phyloP scores from a whole-genome alignment of 1,140 invertebrate genomes.

The Cyrtorhinus lividipennis region DNA sequence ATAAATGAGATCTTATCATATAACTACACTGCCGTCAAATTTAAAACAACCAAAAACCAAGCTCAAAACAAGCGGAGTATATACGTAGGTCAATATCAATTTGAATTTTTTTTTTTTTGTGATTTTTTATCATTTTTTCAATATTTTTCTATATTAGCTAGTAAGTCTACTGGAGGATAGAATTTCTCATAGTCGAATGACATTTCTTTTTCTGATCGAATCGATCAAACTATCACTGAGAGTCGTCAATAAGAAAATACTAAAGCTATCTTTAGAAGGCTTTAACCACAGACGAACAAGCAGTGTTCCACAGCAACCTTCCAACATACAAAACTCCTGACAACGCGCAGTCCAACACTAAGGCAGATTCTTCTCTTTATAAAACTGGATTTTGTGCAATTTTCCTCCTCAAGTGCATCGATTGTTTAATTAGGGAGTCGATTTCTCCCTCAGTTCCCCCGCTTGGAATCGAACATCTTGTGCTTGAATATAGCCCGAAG shows the following conservation, averaged over 20 bases:
- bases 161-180: too few relatives aligned
- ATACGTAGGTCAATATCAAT: too few relatives aligned
- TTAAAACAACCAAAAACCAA: neutral
- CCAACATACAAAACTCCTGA: neutral
- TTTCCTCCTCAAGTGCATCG: too few relatives aligned
- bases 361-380: neutral
- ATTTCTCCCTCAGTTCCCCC: too few relatives aligned
- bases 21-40: constrained; percentile 7
- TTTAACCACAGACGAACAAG: neutral
- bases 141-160: neutral
- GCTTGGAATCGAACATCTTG: too few relatives aligned
- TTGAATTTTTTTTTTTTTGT: too few relatives aligned
- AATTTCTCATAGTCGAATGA: too few relatives aligned
- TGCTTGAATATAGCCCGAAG: too few relatives aligned
- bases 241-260: neutral
- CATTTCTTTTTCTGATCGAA: too few relatives aligned
- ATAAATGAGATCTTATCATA: neutral
- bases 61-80: neutral
- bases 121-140: neutral
- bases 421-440: too few relatives aligned
- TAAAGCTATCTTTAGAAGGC: constrained; percentile 1
- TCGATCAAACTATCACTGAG: too few relatives aligned
- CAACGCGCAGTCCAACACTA: neutral
- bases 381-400: neutral
- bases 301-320: neutral